A percentile compares a stretch with the other conserved stretches of the same genome.
Evolutionary conservation across 2,888 invertebrate genomes (phyloP).

Genomic region (Aelia acuminata): DNA sequence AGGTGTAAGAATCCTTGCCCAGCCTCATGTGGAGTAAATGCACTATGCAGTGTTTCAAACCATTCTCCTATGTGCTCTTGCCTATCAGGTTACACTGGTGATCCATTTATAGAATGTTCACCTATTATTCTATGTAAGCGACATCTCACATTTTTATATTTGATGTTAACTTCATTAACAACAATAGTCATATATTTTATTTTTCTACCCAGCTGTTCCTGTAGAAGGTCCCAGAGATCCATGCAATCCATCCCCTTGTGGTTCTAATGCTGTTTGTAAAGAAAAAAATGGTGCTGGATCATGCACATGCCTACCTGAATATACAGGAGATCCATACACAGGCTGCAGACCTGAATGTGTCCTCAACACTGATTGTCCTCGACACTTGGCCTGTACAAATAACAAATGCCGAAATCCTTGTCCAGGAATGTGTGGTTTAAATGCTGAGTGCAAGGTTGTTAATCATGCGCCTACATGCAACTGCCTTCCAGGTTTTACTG

Average conservation of each 20-base stretch:
- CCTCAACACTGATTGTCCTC: conserved; percentile 82
- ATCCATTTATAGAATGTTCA: conserved; percentile 76
- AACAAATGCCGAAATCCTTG: conserved; percentile 86
- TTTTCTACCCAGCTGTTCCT: conserved; percentile 54
- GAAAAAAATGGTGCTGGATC: conserved; percentile 82
- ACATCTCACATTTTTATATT: conserved; percentile 47
- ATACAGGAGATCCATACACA: conserved; percentile 83
- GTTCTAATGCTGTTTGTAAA: conserved; percentile 83
- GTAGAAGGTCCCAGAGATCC: conserved; percentile 77
- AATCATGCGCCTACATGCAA: conserved; percentile 85
- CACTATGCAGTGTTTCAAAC: conserved; percentile 75
- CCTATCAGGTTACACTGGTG: conserved; percentile 74
- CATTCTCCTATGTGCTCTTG: conserved; percentile 74
- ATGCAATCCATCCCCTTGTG: conserved; percentile 85
- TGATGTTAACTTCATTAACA: conserved; percentile 40
- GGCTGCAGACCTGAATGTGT: conserved; percentile 87
- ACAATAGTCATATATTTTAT: conserved; percentile 17
- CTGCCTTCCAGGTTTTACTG: conserved; percentile 80
- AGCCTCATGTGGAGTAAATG: conserved; percentile 78
- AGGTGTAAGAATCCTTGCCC: conserved; percentile 76
- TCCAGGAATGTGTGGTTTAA: conserved; percentile 82
- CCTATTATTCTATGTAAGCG: conserved; percentile 67
- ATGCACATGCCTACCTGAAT: conserved; percentile 81
- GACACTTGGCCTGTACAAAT: conserved; percentile 80
- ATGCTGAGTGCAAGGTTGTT: conserved; percentile 81